Evolutionary conservation across 2,113 vertebrate genomes (phyloP), one percentile per base, ranked within the genome.

Genomic region (Barbus barbus): DNA sequence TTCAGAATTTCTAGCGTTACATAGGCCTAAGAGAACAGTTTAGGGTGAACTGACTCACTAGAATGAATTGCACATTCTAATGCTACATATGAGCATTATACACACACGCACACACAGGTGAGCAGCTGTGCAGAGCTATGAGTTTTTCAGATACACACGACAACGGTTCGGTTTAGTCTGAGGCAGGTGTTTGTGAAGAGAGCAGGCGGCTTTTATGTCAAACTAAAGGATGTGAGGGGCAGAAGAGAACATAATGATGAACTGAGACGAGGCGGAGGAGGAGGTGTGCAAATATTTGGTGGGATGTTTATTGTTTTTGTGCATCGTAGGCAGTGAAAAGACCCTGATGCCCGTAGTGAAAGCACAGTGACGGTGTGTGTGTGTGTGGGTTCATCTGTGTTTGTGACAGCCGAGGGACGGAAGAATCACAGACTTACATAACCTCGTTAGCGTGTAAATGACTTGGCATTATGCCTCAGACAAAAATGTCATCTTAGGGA

Each of bases 281-380:
- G 46, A 51, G 28, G 44, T 51, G 44, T 48, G 79, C 1, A 9
- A n/a, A 41, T 26, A 71, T 44, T 26, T 60, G 72, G 61, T 61
- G 61, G 26, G 24, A 14, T 81, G 56, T 74, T 81, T 81, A 65
- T 81, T 81, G 84, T 85, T 81, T 75, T 44, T 44, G 84, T 33
- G 77, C 61, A 4, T 84, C 26, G 69, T 81, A 72, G 78, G 78
- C 53, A 53, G n/a, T 61, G 5, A 78, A 72, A 86, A 65, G 44
- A 74, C 33, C 31, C 46, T 69, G 65, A 69, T 36, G 24, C 9
- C 69, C 28, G 2, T 14, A 11, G 14, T 53, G 16, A 69, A 36
- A 38, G 46, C 46, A 44, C 22, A n/a, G 24, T 44, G 26, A 67
- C 3, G 11, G 5, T 0, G 14, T 33, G 16, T 0, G 14, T 33